Conservation (phyloP, 1,140 invertebrate genomes). For the Physella acuta region DNA sequence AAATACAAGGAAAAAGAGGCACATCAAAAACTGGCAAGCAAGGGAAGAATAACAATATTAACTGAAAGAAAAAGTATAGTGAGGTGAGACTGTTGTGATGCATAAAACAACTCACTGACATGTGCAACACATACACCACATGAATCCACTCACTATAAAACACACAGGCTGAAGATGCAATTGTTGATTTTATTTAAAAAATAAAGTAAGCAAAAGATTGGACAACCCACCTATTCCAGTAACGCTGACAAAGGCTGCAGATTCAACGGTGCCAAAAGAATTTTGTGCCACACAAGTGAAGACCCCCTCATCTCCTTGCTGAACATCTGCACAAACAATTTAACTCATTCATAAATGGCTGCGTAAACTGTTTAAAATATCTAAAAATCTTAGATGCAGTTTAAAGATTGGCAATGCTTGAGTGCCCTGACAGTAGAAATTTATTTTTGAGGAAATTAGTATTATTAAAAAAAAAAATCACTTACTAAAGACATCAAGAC, state of each 20-base stretch:
- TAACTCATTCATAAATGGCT: background rate
- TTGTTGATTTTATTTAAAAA: no score
- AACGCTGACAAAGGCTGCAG: conserved; percentile 55
- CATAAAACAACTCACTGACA: background rate
- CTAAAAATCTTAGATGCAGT: no score
- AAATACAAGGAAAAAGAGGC: no score
- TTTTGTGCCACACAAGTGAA: conserved; percentile 62
- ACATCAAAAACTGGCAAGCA: no score
- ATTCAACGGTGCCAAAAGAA: conserved; percentile 57
- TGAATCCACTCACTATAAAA: no score
- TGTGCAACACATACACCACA: background rate
- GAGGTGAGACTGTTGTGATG: background rate
- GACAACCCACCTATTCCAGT: conserved; percentile 59
- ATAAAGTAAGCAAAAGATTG: background rate
- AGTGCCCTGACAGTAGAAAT: no score
- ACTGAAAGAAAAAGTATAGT: no score
- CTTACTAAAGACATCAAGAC: conserved; percentile 46
- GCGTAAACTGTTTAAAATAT: no score
- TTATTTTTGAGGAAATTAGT: background rate
- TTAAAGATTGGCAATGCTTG: no score
- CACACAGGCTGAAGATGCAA: no score
- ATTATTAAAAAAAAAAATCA: background rate
- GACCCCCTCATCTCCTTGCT: conserved; percentile 51
- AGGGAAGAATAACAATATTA: no score
- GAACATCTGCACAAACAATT: conserved; percentile 38